Percentiles rank a stretch among this genome's conserved stretches.
These are phyloP conservation scores for Hypotaenidia philippensis DNA, from an alignment of 2,797 vertebrate species.

Conservation along the genomic window DNA sequence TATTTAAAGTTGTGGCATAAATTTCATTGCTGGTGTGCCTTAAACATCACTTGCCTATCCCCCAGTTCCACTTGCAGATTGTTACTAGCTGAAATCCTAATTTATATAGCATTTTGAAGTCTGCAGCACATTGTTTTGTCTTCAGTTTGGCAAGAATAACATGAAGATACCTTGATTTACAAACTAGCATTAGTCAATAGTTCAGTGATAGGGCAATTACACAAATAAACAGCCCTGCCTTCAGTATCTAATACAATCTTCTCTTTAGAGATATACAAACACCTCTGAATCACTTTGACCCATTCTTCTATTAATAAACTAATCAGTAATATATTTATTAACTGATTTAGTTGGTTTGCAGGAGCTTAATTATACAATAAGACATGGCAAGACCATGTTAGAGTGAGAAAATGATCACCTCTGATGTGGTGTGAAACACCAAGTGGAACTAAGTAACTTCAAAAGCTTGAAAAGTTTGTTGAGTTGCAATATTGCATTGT, in stretches of 20 bases:
- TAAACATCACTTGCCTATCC: background rate
- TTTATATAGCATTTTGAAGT: background rate
- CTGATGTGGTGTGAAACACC: background rate
- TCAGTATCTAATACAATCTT: background rate
- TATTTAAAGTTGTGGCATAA: background rate
- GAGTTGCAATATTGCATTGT: background rate
- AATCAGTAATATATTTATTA: conserved; percentile 51
- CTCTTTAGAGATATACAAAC: conserved; percentile 12
- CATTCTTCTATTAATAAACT: conserved; percentile 42
- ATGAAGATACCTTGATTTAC: background rate
- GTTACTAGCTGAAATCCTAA: background rate
- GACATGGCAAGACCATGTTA: conserved; percentile 23
- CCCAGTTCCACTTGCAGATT: background rate
- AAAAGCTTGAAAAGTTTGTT: conserved; percentile 8
- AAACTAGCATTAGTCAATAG: background rate
- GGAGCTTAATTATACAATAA: conserved; percentile 60
- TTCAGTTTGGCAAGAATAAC: background rate
- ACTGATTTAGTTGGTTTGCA: conserved; percentile 36
- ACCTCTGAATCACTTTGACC: background rate
- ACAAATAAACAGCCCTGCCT: background rate
- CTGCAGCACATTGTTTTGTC: background rate
- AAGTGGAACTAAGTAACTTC: conserved; percentile 5
- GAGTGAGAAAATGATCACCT: conserved; percentile 47
- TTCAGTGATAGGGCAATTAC: background rate
- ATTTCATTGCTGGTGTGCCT: background rate